phyloP scores from a whole-genome alignment of 2,888 invertebrate species.

The Scaeva pyrastri region DNA sequence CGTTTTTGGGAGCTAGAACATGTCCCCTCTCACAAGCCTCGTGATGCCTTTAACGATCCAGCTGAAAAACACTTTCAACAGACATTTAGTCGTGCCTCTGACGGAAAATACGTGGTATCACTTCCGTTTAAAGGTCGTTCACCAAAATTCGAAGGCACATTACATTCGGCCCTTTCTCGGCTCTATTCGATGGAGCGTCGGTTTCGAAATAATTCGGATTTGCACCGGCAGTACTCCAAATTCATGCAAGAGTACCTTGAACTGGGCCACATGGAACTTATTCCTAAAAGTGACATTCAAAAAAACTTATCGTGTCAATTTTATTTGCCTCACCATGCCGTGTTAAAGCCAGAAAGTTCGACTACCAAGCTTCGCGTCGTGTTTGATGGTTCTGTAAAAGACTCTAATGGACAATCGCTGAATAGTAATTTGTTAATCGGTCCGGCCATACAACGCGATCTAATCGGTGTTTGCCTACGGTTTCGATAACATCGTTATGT shows the following conservation, averaged over 20 bases:
- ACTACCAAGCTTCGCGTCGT: constrained; percentile 25
- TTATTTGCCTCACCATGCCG: constrained; percentile 31
- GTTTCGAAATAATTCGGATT: constrained; percentile 19
- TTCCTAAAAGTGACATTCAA: constrained; percentile 6
- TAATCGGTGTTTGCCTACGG: constrained; percentile 18
- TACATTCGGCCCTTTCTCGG: constrained; percentile 20
- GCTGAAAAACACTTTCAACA: constrained; percentile 44
- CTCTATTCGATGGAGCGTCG: constrained; percentile 36
- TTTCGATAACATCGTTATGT: constrained; percentile 67
- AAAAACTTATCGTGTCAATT: not conserved
- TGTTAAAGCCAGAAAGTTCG: constrained; percentile 35
- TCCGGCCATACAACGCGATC: not conserved
- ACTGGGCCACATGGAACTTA: constrained; percentile 27
- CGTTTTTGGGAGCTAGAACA: constrained; percentile 60
- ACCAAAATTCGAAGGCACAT: constrained; percentile 36
- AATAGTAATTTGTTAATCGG: constrained; percentile 27
- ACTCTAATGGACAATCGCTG: constrained; percentile 6
- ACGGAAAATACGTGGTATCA: constrained; percentile 52
- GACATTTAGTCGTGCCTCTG: constrained; percentile 35
- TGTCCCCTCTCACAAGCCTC: constrained; percentile 46
- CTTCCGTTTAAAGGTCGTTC: constrained; percentile 40
- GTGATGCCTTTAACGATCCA: constrained; percentile 33
- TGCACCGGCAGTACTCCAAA: constrained; percentile 1
- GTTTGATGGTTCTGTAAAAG: not conserved
- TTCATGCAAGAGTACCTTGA: constrained; percentile 44